Conservation (phyloP, 2,797 vertebrate genomes). For the Artibeus jamaicensis region DNA sequence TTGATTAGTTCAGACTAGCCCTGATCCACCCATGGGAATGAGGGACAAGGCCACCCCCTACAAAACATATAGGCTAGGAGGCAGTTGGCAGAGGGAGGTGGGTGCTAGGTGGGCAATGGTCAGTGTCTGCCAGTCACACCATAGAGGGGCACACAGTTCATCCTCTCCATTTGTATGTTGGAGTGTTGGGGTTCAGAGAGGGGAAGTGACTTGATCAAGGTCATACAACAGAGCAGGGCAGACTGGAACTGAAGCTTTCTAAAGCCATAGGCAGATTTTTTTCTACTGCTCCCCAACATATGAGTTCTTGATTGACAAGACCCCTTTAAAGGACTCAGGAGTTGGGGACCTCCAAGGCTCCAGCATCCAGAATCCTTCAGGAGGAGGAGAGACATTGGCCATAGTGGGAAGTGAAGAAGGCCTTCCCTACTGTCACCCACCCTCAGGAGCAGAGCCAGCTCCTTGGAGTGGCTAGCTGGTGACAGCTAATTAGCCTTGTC, state of each 20-base stretch:
- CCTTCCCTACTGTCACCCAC: not conserved
- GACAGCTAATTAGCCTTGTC: conserved; percentile 63
- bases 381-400: not conserved
- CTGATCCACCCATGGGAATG: not conserved
- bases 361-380: not conserved
- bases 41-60: not conserved
- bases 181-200: not conserved
- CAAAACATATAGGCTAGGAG: not conserved
- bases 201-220: not conserved
- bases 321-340: not conserved
- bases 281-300: fast-evolving
- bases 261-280: not conserved
- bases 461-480: not conserved
- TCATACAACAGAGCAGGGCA: not conserved
- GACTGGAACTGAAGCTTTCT: not conserved
- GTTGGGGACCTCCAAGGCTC: not conserved
- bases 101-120: not conserved
- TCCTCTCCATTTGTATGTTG: too few species aligned
- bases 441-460: not conserved
- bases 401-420: not conserved
- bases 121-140: not conserved
- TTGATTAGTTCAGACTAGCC: not conserved
- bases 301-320: not conserved
- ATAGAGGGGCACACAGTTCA: not conserved
- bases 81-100: too few species aligned